Percentiles rank a stretch among this genome's conserved stretches.
Conservation (phyloP, 2,113 vertebrate species). For the Sapayoa aenigma region DNA sequence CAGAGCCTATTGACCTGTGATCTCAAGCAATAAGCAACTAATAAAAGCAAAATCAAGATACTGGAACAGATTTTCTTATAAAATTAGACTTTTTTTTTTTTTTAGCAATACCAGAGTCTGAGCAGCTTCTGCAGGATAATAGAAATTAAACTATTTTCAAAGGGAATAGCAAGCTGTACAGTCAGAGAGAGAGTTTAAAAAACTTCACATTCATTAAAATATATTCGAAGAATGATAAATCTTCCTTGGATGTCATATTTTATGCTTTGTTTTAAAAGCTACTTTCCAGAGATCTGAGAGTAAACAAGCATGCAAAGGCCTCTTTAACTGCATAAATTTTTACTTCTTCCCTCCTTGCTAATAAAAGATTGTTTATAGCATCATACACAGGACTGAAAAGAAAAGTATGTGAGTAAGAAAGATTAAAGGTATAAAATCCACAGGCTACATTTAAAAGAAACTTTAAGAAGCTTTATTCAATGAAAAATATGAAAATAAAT, state of each 20-base stretch:
- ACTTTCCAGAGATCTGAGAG: slow-evolving; percentile 57
- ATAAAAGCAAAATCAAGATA: slow-evolving; percentile 40
- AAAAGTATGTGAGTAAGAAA: slow-evolving; percentile 30
- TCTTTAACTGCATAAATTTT: slow-evolving; percentile 13
- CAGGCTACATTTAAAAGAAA: background rate
- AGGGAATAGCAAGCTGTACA: background rate
- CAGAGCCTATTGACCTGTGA: slow-evolving; percentile 32
- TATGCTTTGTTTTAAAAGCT: slow-evolving; percentile 66
- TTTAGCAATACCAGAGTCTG: background rate
- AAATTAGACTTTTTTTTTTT: background rate
- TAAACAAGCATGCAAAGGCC: slow-evolving; percentile 26
- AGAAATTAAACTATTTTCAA: slow-evolving; percentile 51
- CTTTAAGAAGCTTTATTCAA: background rate
- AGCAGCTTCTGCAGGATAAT: background rate
- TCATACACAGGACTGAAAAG: slow-evolving; percentile 28
- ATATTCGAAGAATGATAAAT: slow-evolving; percentile 65
- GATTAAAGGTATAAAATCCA: slow-evolving; percentile 36
- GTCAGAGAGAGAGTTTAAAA: slow-evolving; percentile 18
- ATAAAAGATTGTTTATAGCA: slow-evolving; percentile 57
- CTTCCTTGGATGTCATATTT: slow-evolving; percentile 52
- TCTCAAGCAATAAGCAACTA: slow-evolving; percentile 30
- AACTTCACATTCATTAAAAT: slow-evolving; percentile 63
- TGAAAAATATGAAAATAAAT: background rate
- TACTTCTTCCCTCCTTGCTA: background rate
- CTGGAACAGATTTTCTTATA: slow-evolving; percentile 23